These are phyloP conservation scores for Himalopsyche tibetana DNA, from an alignment of 2,888 invertebrate genomes.

Conservation along the genomic window DNA sequence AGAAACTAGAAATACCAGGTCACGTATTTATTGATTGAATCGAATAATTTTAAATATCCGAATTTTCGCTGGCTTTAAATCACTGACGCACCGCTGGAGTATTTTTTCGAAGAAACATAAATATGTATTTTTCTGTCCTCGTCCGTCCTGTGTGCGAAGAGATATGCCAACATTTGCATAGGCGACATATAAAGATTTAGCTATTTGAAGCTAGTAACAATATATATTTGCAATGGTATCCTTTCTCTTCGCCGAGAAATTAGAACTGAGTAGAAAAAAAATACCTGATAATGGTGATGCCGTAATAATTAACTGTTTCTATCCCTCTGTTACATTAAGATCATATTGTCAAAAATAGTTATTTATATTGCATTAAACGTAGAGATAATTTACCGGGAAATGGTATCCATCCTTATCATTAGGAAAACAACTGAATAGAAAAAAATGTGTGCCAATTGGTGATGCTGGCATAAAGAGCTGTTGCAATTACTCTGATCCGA, in stretches of 20 bases:
- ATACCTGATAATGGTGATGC: too few relatives aligned
- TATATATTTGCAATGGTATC: too few relatives aligned
- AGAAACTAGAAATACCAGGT: constrained; percentile 35
- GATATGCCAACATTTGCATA: constrained; percentile 1
- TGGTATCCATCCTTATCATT: too few relatives aligned
- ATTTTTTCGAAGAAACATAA: constrained; percentile 26
- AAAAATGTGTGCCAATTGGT: too few relatives aligned
- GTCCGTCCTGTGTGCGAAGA: constrained; percentile 9
- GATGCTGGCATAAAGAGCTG: too few relatives aligned
- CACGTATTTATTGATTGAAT: constrained; percentile 11
- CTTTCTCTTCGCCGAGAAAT: too few relatives aligned
- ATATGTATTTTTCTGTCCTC: constrained; percentile 6
- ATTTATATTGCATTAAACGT: neutral
- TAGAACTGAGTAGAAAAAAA: too few relatives aligned
- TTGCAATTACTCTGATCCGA: too few relatives aligned
- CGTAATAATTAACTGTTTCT: too few relatives aligned
- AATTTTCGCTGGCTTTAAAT: neutral
- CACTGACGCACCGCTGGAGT: neutral
- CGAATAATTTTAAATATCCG: constrained; percentile 4
- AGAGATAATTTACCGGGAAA: too few relatives aligned
- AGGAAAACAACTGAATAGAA: too few relatives aligned
- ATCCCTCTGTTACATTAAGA: neutral
- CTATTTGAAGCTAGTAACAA: too few relatives aligned
- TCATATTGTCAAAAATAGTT: neutral
- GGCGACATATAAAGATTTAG: neutral